phyloP scores from a whole-genome alignment of 2,113 vertebrate genomes.

The Ceyx melanurus region DNA sequence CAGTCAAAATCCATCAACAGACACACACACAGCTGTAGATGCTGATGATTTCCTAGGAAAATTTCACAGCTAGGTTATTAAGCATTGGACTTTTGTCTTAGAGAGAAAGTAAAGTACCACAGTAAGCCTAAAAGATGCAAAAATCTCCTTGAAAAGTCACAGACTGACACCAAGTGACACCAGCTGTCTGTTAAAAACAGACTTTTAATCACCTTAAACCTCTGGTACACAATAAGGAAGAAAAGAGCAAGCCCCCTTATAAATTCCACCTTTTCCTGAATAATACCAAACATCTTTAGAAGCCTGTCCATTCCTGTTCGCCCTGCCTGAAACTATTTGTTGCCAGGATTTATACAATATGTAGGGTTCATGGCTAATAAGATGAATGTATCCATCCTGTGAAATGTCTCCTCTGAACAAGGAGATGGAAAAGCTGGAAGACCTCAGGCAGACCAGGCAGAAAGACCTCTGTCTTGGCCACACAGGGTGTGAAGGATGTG shows the following conservation, averaged over 20 bases:
- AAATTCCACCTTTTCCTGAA: neutral
- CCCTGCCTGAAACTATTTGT: neutral
- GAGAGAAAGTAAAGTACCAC: neutral
- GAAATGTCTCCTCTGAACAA: neutral
- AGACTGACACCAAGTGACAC: neutral
- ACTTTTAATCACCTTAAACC: neutral
- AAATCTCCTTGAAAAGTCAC: neutral
- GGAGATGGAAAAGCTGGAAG: neutral
- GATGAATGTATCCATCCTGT: neutral
- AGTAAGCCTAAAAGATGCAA: neutral
- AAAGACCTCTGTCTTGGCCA: neutral
- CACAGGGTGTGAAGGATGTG: accelerated
- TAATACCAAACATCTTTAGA: neutral
- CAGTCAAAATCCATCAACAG: neutral
- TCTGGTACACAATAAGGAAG: neutral
- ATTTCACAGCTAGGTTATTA: neutral
- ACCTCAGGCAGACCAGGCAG: neutral
- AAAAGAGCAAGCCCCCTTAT: neutral
- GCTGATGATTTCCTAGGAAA: neutral
- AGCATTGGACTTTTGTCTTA: neutral
- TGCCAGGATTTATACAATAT: neutral
- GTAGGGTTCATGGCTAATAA: neutral
- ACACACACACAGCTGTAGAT: neutral
- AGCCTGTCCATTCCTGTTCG: neutral
- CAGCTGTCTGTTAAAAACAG: neutral